A percentile compares a stretch with the other conserved stretches of the same genome.
These are phyloP conservation scores for Trinectes maculatus DNA, from an alignment of 2,113 vertebrate species.

Conservation along the genomic window DNA sequence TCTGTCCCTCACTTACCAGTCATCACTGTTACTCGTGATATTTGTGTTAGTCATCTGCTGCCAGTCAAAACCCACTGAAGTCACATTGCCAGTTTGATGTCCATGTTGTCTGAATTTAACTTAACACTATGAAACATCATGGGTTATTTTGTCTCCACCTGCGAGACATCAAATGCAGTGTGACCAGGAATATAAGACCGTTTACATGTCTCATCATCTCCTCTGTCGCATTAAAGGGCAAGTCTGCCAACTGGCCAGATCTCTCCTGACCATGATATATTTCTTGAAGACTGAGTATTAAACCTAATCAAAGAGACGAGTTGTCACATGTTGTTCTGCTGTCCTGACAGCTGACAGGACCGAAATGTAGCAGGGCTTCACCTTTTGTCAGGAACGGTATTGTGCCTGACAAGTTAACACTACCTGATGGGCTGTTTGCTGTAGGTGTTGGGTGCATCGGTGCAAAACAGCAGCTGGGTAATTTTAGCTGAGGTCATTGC, in stretches of 20 bases:
- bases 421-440: conserved; percentile 47
- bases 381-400: conserved; percentile 42
- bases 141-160: no score
- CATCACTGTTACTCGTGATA: no score
- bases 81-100: no score
- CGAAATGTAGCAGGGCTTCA: conserved; percentile 22
- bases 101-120: no score
- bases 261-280: not conserved
- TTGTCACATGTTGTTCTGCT: conserved; percentile 11
- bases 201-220: no score
- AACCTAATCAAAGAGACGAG: conserved; percentile 20
- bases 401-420: conserved; percentile 29
- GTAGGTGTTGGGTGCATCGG: conserved; percentile 62
- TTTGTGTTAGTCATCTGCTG: no score
- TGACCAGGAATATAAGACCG: no score
- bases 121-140: no score
- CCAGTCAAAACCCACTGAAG: no score
- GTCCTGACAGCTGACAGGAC: conserved; percentile 32
- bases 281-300: conserved; percentile 22
- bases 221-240: conserved; percentile 1
- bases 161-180: no score
- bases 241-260: conserved; percentile 1
- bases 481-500: conserved; percentile 74
- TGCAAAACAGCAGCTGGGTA: conserved; percentile 64
- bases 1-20: not conserved